Conservation (phyloP, 2,113 vertebrate species). For the Acanthisitta chloris region DNA sequence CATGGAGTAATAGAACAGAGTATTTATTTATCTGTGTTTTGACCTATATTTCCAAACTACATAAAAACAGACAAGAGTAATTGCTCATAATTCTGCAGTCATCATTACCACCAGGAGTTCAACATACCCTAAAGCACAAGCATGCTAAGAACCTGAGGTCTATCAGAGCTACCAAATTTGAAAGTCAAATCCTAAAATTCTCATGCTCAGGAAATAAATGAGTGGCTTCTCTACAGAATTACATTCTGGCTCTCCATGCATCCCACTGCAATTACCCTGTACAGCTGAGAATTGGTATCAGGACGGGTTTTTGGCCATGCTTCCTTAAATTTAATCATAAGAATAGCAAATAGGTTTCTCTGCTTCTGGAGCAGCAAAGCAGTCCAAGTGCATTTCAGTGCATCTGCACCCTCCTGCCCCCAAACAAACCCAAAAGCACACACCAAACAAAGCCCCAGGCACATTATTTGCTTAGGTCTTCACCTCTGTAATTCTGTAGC, state of each 20-base stretch:
- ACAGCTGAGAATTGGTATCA: neutral
- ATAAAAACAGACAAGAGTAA: neutral
- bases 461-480: neutral
- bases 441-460: neutral
- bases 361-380: neutral
- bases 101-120: neutral
- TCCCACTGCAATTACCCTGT: neutral
- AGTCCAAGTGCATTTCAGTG: neutral
- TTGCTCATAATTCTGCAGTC: neutral
- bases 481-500: neutral
- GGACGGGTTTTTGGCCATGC: neutral
- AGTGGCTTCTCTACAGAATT: neutral
- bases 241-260: neutral
- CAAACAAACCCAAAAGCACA: neutral
- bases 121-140: neutral
- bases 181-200: neutral
- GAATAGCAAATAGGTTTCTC: neutral
- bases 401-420: neutral
- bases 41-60: conserved; percentile 22
- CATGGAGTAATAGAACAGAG: neutral
- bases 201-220: neutral
- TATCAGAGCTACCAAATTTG: neutral
- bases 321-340: neutral
- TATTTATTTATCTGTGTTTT: conserved; percentile 24
- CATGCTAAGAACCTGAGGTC: neutral